phyloP scores from a whole-genome alignment of 2,888 invertebrate species.

The Entomobrya multifasciata region DNA sequence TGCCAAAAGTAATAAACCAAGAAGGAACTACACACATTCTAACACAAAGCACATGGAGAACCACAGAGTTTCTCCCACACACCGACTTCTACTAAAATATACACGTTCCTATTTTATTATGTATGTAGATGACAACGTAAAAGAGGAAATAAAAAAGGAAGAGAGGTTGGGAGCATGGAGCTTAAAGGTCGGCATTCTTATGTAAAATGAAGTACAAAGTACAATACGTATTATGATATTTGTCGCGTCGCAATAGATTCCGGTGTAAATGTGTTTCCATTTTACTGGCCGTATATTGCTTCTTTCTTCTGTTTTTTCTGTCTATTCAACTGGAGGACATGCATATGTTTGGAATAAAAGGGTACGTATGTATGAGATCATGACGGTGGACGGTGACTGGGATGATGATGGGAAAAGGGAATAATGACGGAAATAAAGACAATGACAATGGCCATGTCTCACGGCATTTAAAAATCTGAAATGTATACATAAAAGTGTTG shows the following conservation, averaged over 20 bases:
- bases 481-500: no score
- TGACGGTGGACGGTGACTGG: no score
- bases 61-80: background rate
- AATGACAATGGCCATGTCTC: slow-evolving; percentile 23
- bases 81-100: background rate
- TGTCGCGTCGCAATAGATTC: slow-evolving; percentile 60
- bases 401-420: slow-evolving; percentile 28
- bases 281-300: background rate
- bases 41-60: background rate
- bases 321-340: slow-evolving; percentile 22
- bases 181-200: slow-evolving; percentile 52
- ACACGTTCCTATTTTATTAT: slow-evolving; percentile 71
- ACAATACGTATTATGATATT: background rate
- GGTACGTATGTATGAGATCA: slow-evolving; percentile 37
- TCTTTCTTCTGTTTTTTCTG: slow-evolving; percentile 24
- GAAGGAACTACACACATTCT: slow-evolving; percentile 40
- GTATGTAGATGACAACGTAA: slow-evolving; percentile 69
- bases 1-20: slow-evolving; percentile 45
- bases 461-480: background rate
- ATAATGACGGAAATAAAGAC: slow-evolving; percentile 12
- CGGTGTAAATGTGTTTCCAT: slow-evolving; percentile 57
- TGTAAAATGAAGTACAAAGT: background rate
- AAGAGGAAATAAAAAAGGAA: slow-evolving; percentile 49
- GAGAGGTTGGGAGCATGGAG: slow-evolving; percentile 53
- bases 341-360: slow-evolving; percentile 39